Conservation (phyloP, 2,888 invertebrate species). For the Alloplasta piceator region DNA sequence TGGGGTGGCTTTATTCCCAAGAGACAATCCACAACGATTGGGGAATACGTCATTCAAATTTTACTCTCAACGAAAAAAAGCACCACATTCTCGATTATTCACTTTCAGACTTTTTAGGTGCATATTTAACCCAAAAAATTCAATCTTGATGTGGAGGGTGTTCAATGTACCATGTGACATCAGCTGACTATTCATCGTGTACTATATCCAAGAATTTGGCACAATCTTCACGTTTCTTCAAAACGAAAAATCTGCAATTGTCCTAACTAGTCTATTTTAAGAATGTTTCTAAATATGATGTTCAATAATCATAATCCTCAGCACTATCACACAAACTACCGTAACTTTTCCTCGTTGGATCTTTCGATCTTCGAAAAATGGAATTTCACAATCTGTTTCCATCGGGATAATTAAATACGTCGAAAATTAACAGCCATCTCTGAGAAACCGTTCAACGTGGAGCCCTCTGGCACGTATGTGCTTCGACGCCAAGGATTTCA, state of each 20-base stretch:
- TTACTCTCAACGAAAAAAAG: constrained; percentile 14
- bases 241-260: no score
- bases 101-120: background rate
- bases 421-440: constrained; percentile 30
- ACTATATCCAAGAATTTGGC: no score
- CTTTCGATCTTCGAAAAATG: background rate
- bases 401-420: constrained; percentile 3
- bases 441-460: background rate
- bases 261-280: no score
- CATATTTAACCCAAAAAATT: background rate
- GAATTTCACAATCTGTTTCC: constrained; percentile 9
- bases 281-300: background rate
- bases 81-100: constrained; percentile 42
- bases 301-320: background rate
- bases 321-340: background rate
- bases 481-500: constrained; percentile 45
- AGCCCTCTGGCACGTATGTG: constrained; percentile 29
- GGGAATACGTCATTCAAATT: constrained; percentile 21
- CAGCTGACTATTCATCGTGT: no score
- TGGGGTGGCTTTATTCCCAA: background rate
- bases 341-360: background rate
- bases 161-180: background rate
- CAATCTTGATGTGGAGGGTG: background rate
- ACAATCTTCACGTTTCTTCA: no score
- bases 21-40: constrained; percentile 23